A percentile compares a stretch with the other conserved stretches of the same genome.
phyloP scores from a whole-genome alignment of 2,888 invertebrate genomes.

The Drosophila cracens region DNA sequence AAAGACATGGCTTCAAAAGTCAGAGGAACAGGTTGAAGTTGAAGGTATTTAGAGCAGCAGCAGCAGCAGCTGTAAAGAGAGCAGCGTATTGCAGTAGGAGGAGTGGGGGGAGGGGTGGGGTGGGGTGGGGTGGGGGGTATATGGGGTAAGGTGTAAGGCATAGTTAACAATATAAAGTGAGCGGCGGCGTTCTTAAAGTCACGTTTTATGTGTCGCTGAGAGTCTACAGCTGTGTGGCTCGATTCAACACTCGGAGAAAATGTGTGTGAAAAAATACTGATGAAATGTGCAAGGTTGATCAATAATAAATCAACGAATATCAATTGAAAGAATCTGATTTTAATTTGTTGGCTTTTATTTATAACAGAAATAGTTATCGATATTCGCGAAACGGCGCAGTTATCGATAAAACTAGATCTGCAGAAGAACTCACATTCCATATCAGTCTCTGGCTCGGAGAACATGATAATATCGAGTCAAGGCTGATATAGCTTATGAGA shows the following conservation, averaged over 20 bases:
- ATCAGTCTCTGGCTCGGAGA: not conserved
- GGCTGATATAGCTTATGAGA: not conserved
- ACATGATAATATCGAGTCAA: not conserved
- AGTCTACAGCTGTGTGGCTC: not conserved
- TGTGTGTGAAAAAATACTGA: not conserved
- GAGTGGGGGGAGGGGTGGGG: not conserved
- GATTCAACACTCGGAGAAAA: not conserved
- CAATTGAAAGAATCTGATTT: not conserved
- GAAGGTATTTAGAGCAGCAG: slow-evolving; percentile 58
- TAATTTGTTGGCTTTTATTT: not conserved
- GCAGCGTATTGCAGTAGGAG: not conserved
- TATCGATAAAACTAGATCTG: not conserved
- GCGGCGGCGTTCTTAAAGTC: slow-evolving; percentile 48
- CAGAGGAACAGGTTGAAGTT: slow-evolving; percentile 58
- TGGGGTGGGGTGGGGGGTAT: not conserved
- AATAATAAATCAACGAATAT: not conserved
- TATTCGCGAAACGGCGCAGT: not conserved
- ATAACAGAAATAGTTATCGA: not conserved
- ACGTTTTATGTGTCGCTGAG: slow-evolving; percentile 49
- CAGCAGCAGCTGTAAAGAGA: not conserved
- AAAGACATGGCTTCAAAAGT: slow-evolving; percentile 24
- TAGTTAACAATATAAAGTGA: slow-evolving; percentile 43
- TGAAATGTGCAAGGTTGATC: not conserved
- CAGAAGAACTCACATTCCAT: not conserved
- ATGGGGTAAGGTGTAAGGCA: slow-evolving; percentile 33